phyloP scores from a whole-genome alignment of 2,888 invertebrate genomes.

The Alsophila aescularia region DNA sequence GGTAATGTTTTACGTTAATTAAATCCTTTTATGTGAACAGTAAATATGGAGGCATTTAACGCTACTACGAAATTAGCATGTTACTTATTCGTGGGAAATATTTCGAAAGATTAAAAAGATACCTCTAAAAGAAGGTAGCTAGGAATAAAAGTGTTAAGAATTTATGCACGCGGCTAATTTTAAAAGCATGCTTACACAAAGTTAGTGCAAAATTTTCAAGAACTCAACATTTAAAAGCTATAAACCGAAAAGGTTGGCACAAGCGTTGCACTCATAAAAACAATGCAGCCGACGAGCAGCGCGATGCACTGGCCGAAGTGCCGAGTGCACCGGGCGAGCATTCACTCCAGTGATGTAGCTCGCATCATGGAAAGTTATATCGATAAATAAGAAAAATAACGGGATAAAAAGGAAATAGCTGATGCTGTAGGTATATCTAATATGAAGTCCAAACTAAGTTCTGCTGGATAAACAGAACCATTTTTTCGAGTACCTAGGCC shows the following conservation, averaged over 20 bases:
- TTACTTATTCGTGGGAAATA: background rate
- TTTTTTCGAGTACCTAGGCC: too few species aligned
- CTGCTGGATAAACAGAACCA: too few species aligned
- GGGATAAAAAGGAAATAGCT: too few species aligned
- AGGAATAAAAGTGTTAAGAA: too few species aligned
- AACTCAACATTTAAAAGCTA: background rate
- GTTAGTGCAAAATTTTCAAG: background rate
- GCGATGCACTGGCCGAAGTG: slow-evolving; percentile 44
- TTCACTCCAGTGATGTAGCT: slow-evolving; percentile 56
- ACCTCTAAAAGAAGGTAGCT: too few species aligned
- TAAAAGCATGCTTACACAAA: too few species aligned
- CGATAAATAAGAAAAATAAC: too few species aligned
- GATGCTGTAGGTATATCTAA: too few species aligned
- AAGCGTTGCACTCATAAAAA: slow-evolving; percentile 50
- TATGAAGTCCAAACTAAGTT: too few species aligned
- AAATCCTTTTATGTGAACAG: slow-evolving; percentile 33
- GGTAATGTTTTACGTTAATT: slow-evolving; percentile 10
- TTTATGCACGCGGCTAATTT: too few species aligned
- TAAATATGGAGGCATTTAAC: background rate
- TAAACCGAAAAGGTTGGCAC: slow-evolving; percentile 22
- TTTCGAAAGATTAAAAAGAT: background rate
- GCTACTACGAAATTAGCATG: too few species aligned
- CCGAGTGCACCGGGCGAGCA: slow-evolving; percentile 58
- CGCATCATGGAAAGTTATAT: background rate
- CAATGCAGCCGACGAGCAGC: slow-evolving; percentile 43